These are phyloP conservation scores for Ptychodera flava DNA, from an alignment of 35 echinoderm and acorn worm species.

Conservation along the genomic window DNA sequence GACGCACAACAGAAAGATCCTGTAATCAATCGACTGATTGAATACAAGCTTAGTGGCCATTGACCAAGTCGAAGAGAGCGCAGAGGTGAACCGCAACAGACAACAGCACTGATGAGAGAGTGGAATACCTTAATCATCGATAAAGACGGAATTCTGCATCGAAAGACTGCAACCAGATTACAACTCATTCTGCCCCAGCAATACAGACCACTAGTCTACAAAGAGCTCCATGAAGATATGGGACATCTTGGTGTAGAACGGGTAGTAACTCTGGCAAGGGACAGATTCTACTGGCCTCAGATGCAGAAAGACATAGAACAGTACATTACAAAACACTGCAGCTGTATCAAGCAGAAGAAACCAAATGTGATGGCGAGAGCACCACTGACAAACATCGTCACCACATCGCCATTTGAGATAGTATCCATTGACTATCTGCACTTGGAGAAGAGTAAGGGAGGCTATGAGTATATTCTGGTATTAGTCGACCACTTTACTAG, in stretches of 20 bases:
- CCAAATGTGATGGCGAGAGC: slow-evolving; percentile 31
- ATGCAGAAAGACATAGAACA: slow-evolving; percentile 42
- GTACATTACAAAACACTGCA: slow-evolving; percentile 26
- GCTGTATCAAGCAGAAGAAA: slow-evolving; percentile 42
- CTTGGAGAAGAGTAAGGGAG: slow-evolving; percentile 40
- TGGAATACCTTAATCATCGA: too few species aligned
- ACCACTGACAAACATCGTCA: slow-evolving; percentile 35
- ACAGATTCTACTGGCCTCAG: slow-evolving; percentile 61
- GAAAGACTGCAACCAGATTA: too few species aligned
- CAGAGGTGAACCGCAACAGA: too few species aligned
- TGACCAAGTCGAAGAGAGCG: too few species aligned
- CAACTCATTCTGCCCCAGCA: slow-evolving; percentile 44
- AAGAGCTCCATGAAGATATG: slow-evolving; percentile 53
- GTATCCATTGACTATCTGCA: slow-evolving; percentile 62
- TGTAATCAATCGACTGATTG: too few species aligned
- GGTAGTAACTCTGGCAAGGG: slow-evolving; percentile 30
- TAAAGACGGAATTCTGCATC: too few species aligned
- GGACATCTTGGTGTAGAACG: slow-evolving; percentile 44
- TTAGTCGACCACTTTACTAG: slow-evolving; percentile 62
- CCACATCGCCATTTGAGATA: slow-evolving; percentile 35
- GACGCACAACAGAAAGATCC: too few species aligned
- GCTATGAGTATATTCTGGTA: slow-evolving; percentile 54
- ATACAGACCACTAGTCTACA: neutral
- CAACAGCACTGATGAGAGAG: too few species aligned
- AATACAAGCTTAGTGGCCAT: too few species aligned